phyloP scores from a whole-genome alignment of 2,113 vertebrate genomes.

The Hassar affinis region DNA sequence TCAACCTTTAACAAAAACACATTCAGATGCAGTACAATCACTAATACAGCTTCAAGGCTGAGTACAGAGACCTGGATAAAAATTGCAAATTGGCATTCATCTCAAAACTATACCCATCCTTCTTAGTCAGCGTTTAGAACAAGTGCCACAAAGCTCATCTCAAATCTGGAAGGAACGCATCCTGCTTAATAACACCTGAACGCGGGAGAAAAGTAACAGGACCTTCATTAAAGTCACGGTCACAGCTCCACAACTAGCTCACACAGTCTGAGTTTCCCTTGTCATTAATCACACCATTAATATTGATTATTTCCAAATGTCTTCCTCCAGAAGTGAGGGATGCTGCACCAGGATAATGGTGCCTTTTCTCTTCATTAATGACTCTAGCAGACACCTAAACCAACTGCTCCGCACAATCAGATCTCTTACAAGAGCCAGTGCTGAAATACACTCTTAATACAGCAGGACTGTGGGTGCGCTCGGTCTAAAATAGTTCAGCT shows the following conservation, averaged over 20 bases:
- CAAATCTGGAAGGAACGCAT: slow-evolving; percentile 7
- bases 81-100: slow-evolving; percentile 19
- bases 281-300: slow-evolving; percentile 64
- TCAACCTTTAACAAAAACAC: not conserved
- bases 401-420: slow-evolving; percentile 60
- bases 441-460: slow-evolving; percentile 68
- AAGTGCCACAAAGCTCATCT: slow-evolving; percentile 1
- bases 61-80: not conserved
- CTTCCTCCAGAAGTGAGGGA: slow-evolving; percentile 44
- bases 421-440: slow-evolving; percentile 58
- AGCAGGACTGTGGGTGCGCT: slow-evolving; percentile 63
- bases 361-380: slow-evolving; percentile 63
- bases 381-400: slow-evolving; percentile 63
- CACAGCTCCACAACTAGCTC: slow-evolving; percentile 46
- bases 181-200: slow-evolving; percentile 14
- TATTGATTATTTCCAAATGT: slow-evolving; percentile 70
- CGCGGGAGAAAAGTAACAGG: slow-evolving; percentile 32
- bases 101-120: slow-evolving; percentile 13
- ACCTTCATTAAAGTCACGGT: slow-evolving; percentile 50
- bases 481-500: slow-evolving; percentile 62
- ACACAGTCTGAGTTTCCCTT: slow-evolving; percentile 45
- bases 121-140: slow-evolving; percentile 21
- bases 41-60: slow-evolving; percentile 10
- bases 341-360: slow-evolving; percentile 60
- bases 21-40: not conserved